Evolutionary conservation across 2,113 vertebrate species (phyloP).

Genomic region (Ctenomys sociabilis): DNA sequence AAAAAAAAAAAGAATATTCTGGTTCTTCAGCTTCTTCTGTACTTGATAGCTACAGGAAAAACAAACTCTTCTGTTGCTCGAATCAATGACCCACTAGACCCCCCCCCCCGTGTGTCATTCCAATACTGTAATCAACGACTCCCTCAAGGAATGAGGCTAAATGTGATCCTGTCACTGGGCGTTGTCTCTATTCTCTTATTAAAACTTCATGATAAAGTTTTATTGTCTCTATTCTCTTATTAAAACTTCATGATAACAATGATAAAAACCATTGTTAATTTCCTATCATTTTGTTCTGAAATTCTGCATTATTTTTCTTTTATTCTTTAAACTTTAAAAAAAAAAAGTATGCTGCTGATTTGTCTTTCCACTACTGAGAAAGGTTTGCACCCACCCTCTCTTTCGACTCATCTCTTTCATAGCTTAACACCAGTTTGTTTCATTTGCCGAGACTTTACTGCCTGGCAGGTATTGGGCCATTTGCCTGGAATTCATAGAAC

Average conservation of each 20-base stretch:
- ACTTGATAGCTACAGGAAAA: background rate
- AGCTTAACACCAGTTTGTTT: background rate
- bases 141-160: background rate
- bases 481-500: constrained; percentile 11
- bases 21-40: background rate
- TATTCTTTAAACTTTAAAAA: too few species aligned
- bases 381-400: background rate
- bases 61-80: background rate
- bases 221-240: background rate
- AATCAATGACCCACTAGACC: background rate
- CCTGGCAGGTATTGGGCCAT: background rate
- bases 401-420: background rate
- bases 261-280: too few species aligned
- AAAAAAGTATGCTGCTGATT: background rate
- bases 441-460: background rate
- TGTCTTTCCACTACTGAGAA: background rate
- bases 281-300: too few species aligned
- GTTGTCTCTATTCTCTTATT: background rate
- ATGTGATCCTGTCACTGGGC: background rate
- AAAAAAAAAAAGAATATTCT: background rate
- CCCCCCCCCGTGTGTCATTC: background rate
- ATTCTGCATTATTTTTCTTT: too few species aligned
- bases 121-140: background rate
- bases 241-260: background rate
- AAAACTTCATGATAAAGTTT: background rate